phyloP scores from a whole-genome alignment of 2,797 vertebrate species.

The Galaxias olidus region DNA sequence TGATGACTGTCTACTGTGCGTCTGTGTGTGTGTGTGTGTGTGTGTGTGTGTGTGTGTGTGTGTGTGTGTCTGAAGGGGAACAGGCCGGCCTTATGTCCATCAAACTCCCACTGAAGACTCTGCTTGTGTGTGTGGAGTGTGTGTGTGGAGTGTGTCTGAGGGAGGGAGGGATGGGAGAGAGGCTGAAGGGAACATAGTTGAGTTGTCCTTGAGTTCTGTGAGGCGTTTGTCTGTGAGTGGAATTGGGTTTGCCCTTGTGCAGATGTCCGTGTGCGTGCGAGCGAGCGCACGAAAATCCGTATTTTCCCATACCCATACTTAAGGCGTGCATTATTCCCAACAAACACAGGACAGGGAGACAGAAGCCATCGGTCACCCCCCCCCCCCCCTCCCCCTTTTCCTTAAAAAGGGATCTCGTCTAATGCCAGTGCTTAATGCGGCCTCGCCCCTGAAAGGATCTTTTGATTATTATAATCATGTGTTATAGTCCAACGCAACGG shows the following conservation, averaged over 20 bases:
- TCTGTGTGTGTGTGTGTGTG: no score
- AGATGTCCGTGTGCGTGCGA: conserved; percentile 30
- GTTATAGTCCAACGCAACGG: conserved; percentile 89
- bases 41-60: no score
- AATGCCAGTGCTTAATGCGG: conserved; percentile 80
- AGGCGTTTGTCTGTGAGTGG: conserved; percentile 26
- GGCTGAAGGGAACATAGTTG: conserved; percentile 24
- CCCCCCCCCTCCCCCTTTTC: conserved; percentile 55
- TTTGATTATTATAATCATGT: conserved; percentile 94
- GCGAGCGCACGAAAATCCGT: conserved; percentile 8
- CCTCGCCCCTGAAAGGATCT: conserved; percentile 83
- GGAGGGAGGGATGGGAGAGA: conserved; percentile 19
- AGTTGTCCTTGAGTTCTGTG: conserved; percentile 30
- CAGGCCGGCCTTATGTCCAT: conserved; percentile 73
- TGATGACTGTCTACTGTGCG: no score
- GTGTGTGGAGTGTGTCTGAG: no score
- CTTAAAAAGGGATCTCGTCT: conserved; percentile 82
- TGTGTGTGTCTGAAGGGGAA: conserved; percentile 71
- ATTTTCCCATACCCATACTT: conserved; percentile 23
- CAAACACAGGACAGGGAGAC: conserved; percentile 17
- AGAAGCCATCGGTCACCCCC: conserved; percentile 77
- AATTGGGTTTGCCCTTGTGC: neutral
- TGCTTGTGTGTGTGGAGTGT: neutral
- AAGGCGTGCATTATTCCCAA: conserved; percentile 23
- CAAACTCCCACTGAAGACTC: conserved; percentile 66